phyloP scores from a whole-genome alignment of 35 echinoderm and acorn worm genomes.

The Apostichopus japonicus region DNA sequence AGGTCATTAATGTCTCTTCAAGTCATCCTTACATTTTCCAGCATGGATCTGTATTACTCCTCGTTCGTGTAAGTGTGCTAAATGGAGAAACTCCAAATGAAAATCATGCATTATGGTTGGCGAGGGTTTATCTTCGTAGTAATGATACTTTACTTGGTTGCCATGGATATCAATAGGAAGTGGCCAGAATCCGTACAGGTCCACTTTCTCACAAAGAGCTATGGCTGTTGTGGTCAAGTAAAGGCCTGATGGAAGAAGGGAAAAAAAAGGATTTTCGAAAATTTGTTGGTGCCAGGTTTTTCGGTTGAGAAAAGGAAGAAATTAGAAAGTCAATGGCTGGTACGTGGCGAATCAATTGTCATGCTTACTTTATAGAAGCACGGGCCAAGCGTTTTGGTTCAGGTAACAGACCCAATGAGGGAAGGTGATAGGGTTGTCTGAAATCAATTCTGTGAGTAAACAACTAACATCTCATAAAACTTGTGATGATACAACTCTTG shows the following conservation, averaged over 20 bases:
- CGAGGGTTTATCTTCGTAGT: constrained; percentile 41
- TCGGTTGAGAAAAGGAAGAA: too few relatives aligned
- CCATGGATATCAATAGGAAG: constrained; percentile 7
- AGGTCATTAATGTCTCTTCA: too few relatives aligned
- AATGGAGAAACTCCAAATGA: constrained; percentile 32
- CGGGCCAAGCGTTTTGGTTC: too few relatives aligned
- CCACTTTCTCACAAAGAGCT: constrained; percentile 47
- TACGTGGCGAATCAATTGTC: too few relatives aligned
- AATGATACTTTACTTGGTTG: constrained; percentile 36
- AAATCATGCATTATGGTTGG: constrained; percentile 50
- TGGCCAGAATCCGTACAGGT: constrained; percentile 67
- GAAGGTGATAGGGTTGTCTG: too few relatives aligned
- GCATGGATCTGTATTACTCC: constrained; percentile 41
- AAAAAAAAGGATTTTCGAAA: not conserved
- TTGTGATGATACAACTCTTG: too few relatives aligned
- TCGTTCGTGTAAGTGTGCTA: constrained; percentile 9
- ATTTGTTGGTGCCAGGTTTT: not conserved
- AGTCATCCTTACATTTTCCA: not conserved
- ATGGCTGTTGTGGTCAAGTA: constrained; percentile 52
- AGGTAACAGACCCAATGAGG: too few relatives aligned
- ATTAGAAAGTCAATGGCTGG: too few relatives aligned
- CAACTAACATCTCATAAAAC: too few relatives aligned
- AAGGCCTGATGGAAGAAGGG: constrained; percentile 5
- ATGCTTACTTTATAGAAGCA: too few relatives aligned
- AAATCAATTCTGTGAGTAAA: too few relatives aligned